Percentiles rank a stretch among this genome's conserved stretches.
These are phyloP conservation scores for Drosophila kohkoa DNA, from an alignment of 1,140 invertebrate species.

Conservation along the genomic window DNA sequence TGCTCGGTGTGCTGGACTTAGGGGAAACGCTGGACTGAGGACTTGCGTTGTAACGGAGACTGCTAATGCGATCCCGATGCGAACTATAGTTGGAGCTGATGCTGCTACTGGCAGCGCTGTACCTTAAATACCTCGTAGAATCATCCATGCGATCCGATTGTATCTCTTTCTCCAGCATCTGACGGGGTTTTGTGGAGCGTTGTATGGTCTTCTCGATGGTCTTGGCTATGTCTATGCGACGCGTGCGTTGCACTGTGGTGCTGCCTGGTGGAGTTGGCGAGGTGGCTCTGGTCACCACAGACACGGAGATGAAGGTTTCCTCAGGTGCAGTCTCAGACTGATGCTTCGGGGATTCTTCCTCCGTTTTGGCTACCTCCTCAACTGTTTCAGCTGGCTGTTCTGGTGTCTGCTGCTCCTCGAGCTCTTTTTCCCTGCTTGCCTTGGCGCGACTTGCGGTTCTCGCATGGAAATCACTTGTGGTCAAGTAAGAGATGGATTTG, in stretches of 20 bases:
- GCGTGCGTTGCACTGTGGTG: slow-evolving; percentile 86
- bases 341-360: neutral
- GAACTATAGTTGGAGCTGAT: slow-evolving; percentile 88
- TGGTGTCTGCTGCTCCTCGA: slow-evolving; percentile 29
- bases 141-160: slow-evolving; percentile 90
- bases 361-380: slow-evolving; percentile 3
- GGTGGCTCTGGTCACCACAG: slow-evolving; percentile 90
- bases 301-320: slow-evolving; percentile 86
- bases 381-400: neutral
- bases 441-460: slow-evolving; percentile 71
- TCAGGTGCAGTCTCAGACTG: slow-evolving; percentile 2
- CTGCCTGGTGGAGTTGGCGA: slow-evolving; percentile 91
- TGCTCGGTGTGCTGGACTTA: slow-evolving; percentile 29
- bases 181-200: slow-evolving; percentile 86
- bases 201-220: slow-evolving; percentile 89
- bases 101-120: slow-evolving; percentile 85
- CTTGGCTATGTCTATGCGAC: slow-evolving; percentile 90
- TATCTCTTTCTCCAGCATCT: slow-evolving; percentile 88
- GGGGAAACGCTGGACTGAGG: slow-evolving; percentile 44
- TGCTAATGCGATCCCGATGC: slow-evolving; percentile 87
- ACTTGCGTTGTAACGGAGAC: slow-evolving; percentile 75
- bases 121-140: slow-evolving; percentile 87
- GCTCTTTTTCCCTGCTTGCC: slow-evolving; percentile 68
- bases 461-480: slow-evolving; percentile 78
- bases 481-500: slow-evolving; percentile 75